Evolutionary conservation across 2,113 vertebrate species (phyloP).

Genomic region (Promerops cafer): DNA sequence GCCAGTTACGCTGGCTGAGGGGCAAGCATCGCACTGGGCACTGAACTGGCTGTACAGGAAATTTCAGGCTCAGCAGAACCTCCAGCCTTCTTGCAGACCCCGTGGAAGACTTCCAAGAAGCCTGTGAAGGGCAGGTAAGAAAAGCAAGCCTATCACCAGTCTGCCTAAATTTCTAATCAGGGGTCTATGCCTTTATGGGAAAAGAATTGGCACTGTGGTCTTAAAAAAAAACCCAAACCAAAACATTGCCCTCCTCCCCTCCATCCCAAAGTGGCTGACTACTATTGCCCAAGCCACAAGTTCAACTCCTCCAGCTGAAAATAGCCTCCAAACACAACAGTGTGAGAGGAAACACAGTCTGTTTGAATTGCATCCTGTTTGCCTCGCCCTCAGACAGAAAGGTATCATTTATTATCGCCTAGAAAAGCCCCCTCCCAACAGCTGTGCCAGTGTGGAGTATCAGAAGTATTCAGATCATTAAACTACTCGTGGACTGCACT

Average conservation of each 20-base stretch:
- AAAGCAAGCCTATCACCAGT: neutral
- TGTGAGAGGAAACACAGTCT: neutral
- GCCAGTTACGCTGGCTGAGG: neutral
- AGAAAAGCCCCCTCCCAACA: neutral
- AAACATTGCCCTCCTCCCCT: neutral
- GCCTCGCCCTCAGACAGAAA: neutral
- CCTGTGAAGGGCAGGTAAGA: neutral
- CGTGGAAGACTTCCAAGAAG: neutral
- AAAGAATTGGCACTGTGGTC: neutral
- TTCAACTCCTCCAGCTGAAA: neutral
- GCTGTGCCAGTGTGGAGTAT: neutral
- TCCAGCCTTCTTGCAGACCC: neutral
- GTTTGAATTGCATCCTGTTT: conserved; percentile 15
- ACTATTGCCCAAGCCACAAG: neutral
- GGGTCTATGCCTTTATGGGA: neutral
- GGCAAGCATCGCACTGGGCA: neutral
- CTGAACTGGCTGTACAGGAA: neutral
- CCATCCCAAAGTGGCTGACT: neutral
- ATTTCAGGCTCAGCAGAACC: neutral
- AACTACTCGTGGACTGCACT: neutral
- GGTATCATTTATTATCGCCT: neutral
- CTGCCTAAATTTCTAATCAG: neutral
- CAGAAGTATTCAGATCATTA: neutral
- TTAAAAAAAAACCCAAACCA: neutral
- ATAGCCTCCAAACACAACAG: neutral